Evolutionary conservation across 2,797 vertebrate genomes (phyloP).

Genomic region (Denticeps clupeoides): DNA sequence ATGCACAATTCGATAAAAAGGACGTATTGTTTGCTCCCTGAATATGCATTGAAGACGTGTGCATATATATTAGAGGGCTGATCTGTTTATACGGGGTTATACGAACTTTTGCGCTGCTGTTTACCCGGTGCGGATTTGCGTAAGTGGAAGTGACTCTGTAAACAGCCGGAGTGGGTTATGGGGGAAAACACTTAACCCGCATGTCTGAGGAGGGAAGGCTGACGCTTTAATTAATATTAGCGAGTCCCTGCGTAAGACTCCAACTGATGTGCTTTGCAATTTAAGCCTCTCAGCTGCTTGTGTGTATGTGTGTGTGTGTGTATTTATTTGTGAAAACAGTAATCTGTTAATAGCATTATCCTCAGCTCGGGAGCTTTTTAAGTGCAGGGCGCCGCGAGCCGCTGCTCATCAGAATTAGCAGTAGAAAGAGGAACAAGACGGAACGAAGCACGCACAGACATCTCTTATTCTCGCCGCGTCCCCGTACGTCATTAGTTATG

Average conservation of each 20-base stretch:
- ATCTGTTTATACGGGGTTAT: constrained; percentile 29
- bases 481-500: constrained; percentile 74
- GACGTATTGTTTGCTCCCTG: no score
- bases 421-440: no score
- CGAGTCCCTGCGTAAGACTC: constrained; percentile 66
- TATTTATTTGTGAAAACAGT: constrained; percentile 44
- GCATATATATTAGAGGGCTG: no score
- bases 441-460: no score
- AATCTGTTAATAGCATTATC: constrained; percentile 81
- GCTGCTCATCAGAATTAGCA: no score
- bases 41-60: no score
- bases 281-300: constrained; percentile 78
- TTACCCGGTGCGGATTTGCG: constrained; percentile 52
- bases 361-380: constrained; percentile 56
- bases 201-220: constrained; percentile 24
- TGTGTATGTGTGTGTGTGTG: constrained; percentile 66
- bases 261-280: constrained; percentile 74
- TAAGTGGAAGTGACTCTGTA: constrained; percentile 62
- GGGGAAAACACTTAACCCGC: constrained; percentile 57
- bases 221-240: constrained; percentile 83
- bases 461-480: no score
- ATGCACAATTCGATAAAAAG: constrained; percentile 1
- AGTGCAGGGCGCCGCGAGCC: constrained; percentile 39
- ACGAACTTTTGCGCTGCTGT: constrained; percentile 47
- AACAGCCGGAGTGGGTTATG: constrained; percentile 56